Percentiles rank a stretch among this genome's conserved stretches.
Evolutionary conservation across 2,797 vertebrate genomes (phyloP).

Genomic region (Phaenicophaeus curvirostris): DNA sequence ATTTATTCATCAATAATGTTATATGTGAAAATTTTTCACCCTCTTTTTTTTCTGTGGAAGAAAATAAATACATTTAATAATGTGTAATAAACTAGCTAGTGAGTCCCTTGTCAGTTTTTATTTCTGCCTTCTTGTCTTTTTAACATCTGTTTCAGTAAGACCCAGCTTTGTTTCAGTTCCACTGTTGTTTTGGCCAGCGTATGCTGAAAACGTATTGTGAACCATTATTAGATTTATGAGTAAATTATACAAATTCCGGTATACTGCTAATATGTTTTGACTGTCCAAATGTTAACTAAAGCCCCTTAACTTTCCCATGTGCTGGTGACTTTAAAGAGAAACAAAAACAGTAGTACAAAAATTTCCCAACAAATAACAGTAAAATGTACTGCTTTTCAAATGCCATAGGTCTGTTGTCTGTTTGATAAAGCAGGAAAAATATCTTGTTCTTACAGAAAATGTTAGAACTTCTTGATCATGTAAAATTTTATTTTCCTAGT

Average conservation of each 20-base stretch:
- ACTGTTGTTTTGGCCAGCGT: background rate
- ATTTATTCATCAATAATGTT: background rate
- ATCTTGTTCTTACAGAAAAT: background rate
- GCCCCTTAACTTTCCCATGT: background rate
- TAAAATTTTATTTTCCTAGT: background rate
- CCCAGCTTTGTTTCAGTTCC: background rate
- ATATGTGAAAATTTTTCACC: background rate
- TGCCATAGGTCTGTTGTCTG: background rate
- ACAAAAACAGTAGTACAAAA: background rate
- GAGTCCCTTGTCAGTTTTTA: background rate
- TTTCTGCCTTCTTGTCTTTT: background rate
- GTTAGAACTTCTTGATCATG: background rate
- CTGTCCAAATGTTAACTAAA: background rate
- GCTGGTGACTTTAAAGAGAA: background rate
- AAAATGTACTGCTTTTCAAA: background rate
- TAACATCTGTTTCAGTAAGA: background rate
- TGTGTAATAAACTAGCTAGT: background rate
- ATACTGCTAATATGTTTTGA: background rate
- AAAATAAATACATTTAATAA: no score
- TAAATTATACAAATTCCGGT: background rate
- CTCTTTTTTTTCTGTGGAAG: background rate
- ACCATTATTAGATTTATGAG: background rate
- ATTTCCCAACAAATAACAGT: fast-evolving
- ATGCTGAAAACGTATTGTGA: background rate
- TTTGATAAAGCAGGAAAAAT: background rate